phyloP scores from a whole-genome alignment of 2,888 invertebrate species.

The Drosophila neonasuta region DNA sequence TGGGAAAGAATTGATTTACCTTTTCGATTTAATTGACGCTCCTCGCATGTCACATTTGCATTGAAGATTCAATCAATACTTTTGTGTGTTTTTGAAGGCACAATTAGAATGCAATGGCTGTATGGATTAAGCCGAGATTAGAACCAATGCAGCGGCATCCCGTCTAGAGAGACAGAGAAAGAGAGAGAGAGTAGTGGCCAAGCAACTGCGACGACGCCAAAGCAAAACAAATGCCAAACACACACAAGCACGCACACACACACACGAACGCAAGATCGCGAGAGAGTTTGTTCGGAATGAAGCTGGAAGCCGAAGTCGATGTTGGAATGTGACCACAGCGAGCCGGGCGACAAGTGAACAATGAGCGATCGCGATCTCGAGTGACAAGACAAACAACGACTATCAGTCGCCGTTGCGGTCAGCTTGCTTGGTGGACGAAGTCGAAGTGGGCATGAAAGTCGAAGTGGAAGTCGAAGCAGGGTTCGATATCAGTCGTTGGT shows the following conservation, averaged over 20 bases:
- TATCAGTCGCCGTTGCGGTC: conserved; percentile 44
- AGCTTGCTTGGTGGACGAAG: conserved; percentile 12
- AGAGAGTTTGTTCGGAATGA: not conserved
- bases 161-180: not conserved
- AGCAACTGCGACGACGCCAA: conserved; percentile 29
- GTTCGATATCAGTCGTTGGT: conserved; percentile 50
- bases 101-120: not conserved
- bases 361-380: conserved; percentile 57
- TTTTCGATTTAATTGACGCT: conserved; percentile 48
- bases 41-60: conserved; percentile 59
- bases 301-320: not conserved
- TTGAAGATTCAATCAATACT: conserved; percentile 29
- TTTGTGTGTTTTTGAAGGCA: not conserved
- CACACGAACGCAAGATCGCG: not conserved
- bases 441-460: not conserved
- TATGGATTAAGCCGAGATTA: conserved; percentile 16
- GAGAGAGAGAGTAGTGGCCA: conserved; percentile 21
- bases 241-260: conserved; percentile 4
- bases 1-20: conserved; percentile 65
- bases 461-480: conserved; percentile 12
- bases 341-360: conserved; percentile 60
- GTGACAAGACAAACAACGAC: conserved; percentile 70
- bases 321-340: not conserved
- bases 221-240: conserved; percentile 38
- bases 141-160: conserved; percentile 30